Percentiles rank a stretch among this genome's conserved stretches.
These are phyloP conservation scores for Machaerirhynchus nigripectus DNA, from an alignment of 2,113 vertebrate genomes.

Conservation along the genomic window DNA sequence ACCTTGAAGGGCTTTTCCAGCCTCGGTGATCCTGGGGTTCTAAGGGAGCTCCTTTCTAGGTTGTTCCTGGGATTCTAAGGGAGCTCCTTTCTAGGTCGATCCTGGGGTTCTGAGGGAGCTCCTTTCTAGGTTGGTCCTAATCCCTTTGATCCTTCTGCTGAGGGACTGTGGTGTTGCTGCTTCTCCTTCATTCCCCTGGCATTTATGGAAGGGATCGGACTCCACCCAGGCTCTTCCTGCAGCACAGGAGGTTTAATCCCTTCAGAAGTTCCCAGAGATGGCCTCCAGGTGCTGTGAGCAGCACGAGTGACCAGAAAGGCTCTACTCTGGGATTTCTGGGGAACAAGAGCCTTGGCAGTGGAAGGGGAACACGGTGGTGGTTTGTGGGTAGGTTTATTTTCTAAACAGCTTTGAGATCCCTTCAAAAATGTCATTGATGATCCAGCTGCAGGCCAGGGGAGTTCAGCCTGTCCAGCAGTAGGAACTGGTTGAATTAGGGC, in stretches of 20 bases:
- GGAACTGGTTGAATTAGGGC: neutral
- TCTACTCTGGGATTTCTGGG: neutral
- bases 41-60: neutral
- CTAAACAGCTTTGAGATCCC: neutral
- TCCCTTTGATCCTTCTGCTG: neutral
- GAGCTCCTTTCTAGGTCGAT: neutral
- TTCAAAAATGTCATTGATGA: neutral
- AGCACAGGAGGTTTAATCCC: neutral
- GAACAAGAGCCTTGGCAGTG: neutral
- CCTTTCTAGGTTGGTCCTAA: neutral
- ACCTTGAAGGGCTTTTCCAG: neutral
- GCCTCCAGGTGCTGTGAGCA: neutral
- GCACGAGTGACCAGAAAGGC: neutral
- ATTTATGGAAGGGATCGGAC: neutral
- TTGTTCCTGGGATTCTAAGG: no score
- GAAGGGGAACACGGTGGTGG: rapidly evolving
- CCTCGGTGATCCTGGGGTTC: neutral
- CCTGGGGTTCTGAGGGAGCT: neutral
- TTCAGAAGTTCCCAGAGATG: neutral
- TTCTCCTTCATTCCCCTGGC: neutral
- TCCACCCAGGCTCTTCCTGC: neutral
- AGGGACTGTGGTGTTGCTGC: neutral
- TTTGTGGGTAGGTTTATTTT: neutral
- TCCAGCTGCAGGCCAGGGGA: neutral
- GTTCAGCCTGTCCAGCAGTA: neutral